Evolutionary conservation across 2,113 vertebrate genomes (phyloP), one percentile per base, ranked within the genome.

Genomic region (Leptodactylus fuscus): DNA sequence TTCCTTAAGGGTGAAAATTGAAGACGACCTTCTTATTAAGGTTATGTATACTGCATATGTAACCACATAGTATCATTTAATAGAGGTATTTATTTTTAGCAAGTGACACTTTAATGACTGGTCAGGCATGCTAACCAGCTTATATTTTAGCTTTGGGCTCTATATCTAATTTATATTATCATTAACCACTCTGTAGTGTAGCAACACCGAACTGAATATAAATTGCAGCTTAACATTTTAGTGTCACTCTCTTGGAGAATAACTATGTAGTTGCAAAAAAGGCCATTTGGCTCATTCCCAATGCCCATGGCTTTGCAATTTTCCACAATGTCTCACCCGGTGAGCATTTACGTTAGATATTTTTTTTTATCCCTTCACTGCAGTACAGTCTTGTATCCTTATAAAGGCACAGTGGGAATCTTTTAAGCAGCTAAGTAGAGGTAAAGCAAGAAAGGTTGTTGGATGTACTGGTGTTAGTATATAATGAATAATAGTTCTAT

Each of bases 131-230:
- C 82, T 87, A 89, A 90, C 79, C 81, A 85, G 85, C 53, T 85
- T 3, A 58, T 91, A 86, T 88, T 89, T 91, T 82, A 41, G 91
- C 91, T 90, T 89, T 87, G 82, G 87, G 92, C 88, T 71, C 83
- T 89, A 88, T 83, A 87, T 90, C 88, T 89, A 85, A 91, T 92
- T 91, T 90, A 89, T 89, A 83, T 88, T 89, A 81, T 87, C 87
- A 90, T 92, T 92, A 90, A 82, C 88, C 87, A 80, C 88, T 87
- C 87, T 83, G 84, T 83, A 88, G 83, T 77, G 87, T 86, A 29
- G 89, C 69, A 90, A 24, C 41, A n/a, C 49, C 83, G 65, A 85
- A 87, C 60, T 70, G 89, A 88, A 89, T 91, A 85, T 82, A 81
- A 89, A 90, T 90, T 89, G 81, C 83, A 81, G 34, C 83, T 79